Percentiles rank a stretch among this genome's conserved stretches.
Evolutionary conservation across 2,888 invertebrate genomes (phyloP).

Genomic region (Drosophila falleni): DNA sequence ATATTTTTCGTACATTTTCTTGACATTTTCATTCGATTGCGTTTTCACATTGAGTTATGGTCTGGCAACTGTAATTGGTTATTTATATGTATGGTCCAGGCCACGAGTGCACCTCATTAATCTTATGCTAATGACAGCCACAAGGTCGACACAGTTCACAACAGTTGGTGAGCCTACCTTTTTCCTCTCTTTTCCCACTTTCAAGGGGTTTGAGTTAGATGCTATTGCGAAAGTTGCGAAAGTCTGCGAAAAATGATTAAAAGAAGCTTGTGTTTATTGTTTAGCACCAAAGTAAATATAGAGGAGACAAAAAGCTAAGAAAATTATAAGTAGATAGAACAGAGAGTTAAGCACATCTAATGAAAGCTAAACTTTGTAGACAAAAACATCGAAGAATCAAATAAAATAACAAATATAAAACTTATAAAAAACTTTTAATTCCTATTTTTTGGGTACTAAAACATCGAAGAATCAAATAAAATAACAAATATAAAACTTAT

Average conservation of each 20-base stretch:
- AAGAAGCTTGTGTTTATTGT: slow-evolving; percentile 10
- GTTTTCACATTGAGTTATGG: slow-evolving; percentile 28
- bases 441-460: background rate
- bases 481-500: background rate
- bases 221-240: slow-evolving; percentile 18
- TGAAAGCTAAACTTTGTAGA: slow-evolving; percentile 24
- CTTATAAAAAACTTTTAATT: too few species aligned
- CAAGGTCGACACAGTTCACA: slow-evolving; percentile 54
- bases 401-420: background rate
- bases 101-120: slow-evolving; percentile 46
- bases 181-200: background rate
- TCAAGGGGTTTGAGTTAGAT: slow-evolving; percentile 1
- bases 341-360: background rate
- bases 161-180: background rate
- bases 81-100: slow-evolving; percentile 51
- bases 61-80: slow-evolving; percentile 47
- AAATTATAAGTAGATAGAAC: background rate
- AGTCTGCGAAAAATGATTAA: slow-evolving; percentile 8
- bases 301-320: background rate
- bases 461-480: background rate
- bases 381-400: background rate
- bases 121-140: slow-evolving; percentile 58
- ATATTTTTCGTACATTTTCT: slow-evolving; percentile 48
- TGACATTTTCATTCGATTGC: slow-evolving; percentile 60
- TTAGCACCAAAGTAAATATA: background rate